Evolutionary conservation across 2,888 invertebrate species (phyloP), one percentile per base, ranked within the genome.

Genomic region (Dascillus cervinus): DNA sequence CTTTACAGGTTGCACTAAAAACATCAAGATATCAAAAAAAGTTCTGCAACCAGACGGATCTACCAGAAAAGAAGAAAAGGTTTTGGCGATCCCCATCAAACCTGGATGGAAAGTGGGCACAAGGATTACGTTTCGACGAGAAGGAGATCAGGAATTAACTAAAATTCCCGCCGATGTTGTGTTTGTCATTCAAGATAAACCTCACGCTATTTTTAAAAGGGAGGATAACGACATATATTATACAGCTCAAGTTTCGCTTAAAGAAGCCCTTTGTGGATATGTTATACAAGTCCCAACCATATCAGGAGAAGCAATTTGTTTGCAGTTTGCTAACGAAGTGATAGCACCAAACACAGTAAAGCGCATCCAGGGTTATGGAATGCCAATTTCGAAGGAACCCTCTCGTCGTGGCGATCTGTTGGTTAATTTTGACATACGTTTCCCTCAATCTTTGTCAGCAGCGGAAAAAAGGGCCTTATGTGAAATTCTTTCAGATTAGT

Each of bases 21-120:
- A 60, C n/a, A 94, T 97, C 87, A 96, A 94, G 65, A 96, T 97
- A 41, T 92, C 90, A 0, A 77, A 91, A 26, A 77, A 90, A 54
- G 83, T 88, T 1, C 66, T 83, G 15, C 78, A 79, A 39, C 70
- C 81, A 0, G 90, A 92, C 56, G 89, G 90, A 3, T 73, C 77
- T 0, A 70, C 79, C 0, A 82, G 81, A 48, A n/a, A n/a, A n/a
- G 94, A 95, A 60, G 94, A 95, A 54, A 95, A 95, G 66, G 84
- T 94, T 12, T 65, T 90, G 13, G 87, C 86, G 6, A 19, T 19
- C 19, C 19, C 6, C 6, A 19, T 19, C 19, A 19, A 19, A n/a
- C 19, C 19, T 19, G 19, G 19, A 19, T 19, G 19, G 19, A 19
- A 19, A n/a, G n/a, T 6, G 6, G 19, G 19, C 19, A 19, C 19